A percentile compares a stretch with the other conserved stretches of the same genome.
phyloP scores from a whole-genome alignment of 2,113 vertebrate genomes.

The Nesospiza acunhae region DNA sequence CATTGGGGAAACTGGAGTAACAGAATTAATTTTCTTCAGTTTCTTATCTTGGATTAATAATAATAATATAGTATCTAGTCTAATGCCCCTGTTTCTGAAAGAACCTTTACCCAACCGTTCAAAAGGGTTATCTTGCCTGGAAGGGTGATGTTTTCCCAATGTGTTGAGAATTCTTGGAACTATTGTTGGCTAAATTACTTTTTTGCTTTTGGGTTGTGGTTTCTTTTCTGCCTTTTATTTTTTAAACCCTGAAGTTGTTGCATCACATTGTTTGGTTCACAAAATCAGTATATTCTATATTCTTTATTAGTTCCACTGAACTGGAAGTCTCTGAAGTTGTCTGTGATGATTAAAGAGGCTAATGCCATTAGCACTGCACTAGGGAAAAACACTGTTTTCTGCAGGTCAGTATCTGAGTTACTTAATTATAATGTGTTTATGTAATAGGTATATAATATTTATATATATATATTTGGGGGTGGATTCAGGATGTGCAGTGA shows the following conservation, averaged over 20 bases:
- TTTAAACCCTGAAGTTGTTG: not conserved
- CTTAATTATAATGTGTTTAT: not conserved
- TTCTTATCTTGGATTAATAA: not conserved
- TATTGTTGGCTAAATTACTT: not conserved
- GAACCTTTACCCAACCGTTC: not conserved
- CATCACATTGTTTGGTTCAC: not conserved
- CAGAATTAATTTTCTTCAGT: not conserved
- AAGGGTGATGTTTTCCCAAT: not conserved
- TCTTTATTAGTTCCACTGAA: constrained; percentile 75
- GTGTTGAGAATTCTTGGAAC: not conserved
- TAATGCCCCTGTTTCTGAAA: not conserved
- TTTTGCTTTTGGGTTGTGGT: not conserved
- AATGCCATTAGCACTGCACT: constrained; percentile 87
- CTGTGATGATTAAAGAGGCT: constrained; percentile 93
- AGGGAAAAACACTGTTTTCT: constrained; percentile 83
- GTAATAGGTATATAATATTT: not conserved
- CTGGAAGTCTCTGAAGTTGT: constrained; percentile 93
- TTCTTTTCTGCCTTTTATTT: not conserved
- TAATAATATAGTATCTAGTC: not conserved
- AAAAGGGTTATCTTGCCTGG: not conserved
- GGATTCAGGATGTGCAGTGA: not conserved
- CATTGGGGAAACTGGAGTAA: not conserved
- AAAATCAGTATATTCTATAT: not conserved
- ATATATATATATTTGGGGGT: not conserved
- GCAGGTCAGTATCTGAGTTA: constrained; percentile 76